Conservation (phyloP, 2,888 invertebrate species). For the Smittia sp. region DNA sequence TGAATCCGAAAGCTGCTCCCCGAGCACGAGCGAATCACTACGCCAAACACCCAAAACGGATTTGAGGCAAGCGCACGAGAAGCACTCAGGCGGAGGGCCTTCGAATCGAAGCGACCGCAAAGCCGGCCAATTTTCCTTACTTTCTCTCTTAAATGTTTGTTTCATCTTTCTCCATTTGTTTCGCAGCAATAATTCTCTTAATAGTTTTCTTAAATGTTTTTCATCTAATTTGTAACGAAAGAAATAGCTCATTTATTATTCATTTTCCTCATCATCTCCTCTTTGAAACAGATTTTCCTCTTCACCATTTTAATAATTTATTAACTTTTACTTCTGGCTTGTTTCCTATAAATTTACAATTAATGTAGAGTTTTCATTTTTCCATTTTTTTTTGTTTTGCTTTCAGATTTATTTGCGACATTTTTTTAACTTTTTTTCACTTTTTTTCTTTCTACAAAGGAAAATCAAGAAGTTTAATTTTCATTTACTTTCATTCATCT, state of each 20-base stretch:
- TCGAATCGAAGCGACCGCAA: conserved; percentile 22
- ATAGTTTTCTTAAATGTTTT: neutral
- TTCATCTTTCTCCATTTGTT: conserved; percentile 20
- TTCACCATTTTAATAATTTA: conserved; percentile 24
- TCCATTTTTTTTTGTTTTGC: conserved; percentile 17
- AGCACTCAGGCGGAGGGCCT: neutral
- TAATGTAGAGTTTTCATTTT: conserved; percentile 25
- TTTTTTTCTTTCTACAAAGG: conserved; percentile 26
- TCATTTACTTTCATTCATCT: neutral
- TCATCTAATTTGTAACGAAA: conserved; percentile 38
- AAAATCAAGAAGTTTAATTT: neutral
- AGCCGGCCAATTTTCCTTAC: conserved; percentile 2
- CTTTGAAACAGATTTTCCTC: neutral
- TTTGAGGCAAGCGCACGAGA: neutral
- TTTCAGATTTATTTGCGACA: conserved; percentile 36
- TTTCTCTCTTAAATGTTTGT: no score
- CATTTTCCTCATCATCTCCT: conserved; percentile 17
- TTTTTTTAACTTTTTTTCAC: conserved; percentile 4
- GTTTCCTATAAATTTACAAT: conserved; percentile 35
- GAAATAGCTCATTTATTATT: conserved; percentile 31
- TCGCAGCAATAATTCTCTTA: conserved; percentile 7
- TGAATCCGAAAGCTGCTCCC: conserved; percentile 31
- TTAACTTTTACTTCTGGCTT: conserved; percentile 13
- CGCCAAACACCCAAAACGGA: neutral
- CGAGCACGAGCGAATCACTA: neutral